Base-by-base conservation (phyloP, 2,797 vertebrate species). In the Poeciliopsis infans region DNA sequence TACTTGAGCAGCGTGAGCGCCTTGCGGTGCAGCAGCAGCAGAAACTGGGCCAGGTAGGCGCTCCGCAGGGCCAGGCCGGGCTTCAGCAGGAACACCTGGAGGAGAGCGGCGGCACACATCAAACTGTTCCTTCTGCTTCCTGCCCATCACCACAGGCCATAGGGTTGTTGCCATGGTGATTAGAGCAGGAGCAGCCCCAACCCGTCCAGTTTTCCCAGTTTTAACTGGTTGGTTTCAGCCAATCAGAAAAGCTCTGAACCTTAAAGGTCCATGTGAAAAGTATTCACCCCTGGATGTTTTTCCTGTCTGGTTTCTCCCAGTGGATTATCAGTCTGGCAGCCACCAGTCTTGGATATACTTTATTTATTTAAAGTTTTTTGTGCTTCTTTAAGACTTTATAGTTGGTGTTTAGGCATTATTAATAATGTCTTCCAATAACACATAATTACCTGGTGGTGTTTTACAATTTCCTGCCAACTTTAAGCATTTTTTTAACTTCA, bases 1-100 rank as follows among this genome's bases (percentile, higher is more conserved):
- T 99, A 99, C 92, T 98, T 97, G 91, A 99, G 97, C 88, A 99
- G 94, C 0, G 97, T 97, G 94, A 99, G 96, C 77, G 98, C 97
- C 95, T 99, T 99, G 91, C 98, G 97, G 93, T 99, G 98, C 93
- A 99, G 97, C 80, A 98, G 89, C 41, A 99, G 95, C 70, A 99
- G 95, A 91, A 99, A 99, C 74, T 99, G 98, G 55, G 98, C 96
- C 91, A 99, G 95, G 85, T 98, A 99, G 76, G 97, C 96, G 89
- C 95, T 97, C 84, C 98, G 96, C 51, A 99, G 95, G 91, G 97
- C 97, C 76, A 99, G 94, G 45, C 97, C 97, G 0, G 98, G 97
- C 89, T 98, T 99, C 93, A 99, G 91, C 91, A 98, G 97, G 93
- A 99, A 99, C 88, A 99, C 96, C 98, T 99, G 94, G 87, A 87